Conservation (phyloP, 2,888 invertebrate species). For the Muschampia plurimacula region DNA sequence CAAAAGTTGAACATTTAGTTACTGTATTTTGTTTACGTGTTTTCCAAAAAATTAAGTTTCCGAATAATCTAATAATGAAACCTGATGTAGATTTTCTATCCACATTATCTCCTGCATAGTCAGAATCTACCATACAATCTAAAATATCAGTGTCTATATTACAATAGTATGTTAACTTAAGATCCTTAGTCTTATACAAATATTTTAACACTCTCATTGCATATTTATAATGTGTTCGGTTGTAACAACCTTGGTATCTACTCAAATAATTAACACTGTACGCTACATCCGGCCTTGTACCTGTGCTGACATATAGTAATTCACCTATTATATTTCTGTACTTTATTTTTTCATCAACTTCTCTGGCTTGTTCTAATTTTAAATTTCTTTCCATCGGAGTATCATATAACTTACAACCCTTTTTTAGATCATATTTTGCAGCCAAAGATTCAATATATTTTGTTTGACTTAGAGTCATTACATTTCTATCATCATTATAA, state of each 20-base stretch:
- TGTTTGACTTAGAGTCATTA: constrained; percentile 38
- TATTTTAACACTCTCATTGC: constrained; percentile 37
- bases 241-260: constrained; percentile 57
- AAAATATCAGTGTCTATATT: background rate
- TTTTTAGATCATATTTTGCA: constrained; percentile 36
- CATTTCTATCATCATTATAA: constrained; percentile 47
- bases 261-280: constrained; percentile 58
- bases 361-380: constrained; percentile 44
- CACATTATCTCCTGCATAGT: constrained; percentile 43
- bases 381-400: constrained; percentile 40
- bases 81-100: constrained; percentile 42
- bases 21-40: constrained; percentile 40
- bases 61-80: constrained; percentile 40
- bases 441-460: constrained; percentile 41
- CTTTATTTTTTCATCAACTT: constrained; percentile 46
- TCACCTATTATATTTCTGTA: constrained; percentile 2
- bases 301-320: background rate
- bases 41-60: constrained; percentile 41
- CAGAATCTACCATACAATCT: constrained; percentile 52
- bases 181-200: background rate
- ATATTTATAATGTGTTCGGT: constrained; percentile 49
- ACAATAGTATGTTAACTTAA: constrained; percentile 4
- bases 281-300: constrained; percentile 33
- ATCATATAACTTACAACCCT: background rate
- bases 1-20: constrained; percentile 38